Conservation (phyloP, 2,113 vertebrate species). For the Dromiciops gliroides region DNA sequence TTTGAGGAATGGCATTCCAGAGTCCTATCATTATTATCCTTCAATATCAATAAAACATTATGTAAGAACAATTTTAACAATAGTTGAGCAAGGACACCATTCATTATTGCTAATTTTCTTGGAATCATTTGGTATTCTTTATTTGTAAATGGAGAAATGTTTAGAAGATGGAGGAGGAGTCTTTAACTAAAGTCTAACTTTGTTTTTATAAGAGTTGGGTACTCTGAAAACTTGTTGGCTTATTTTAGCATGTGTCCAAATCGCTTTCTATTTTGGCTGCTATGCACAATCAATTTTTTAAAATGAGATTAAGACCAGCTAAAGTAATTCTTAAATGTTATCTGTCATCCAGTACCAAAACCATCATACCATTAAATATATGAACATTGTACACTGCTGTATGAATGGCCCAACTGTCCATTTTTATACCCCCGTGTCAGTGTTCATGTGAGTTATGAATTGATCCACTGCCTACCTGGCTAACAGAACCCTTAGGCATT, state of each 20-base stretch:
- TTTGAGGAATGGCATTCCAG: not conserved
- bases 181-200: not conserved
- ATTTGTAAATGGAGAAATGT: not conserved
- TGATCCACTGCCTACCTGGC: conserved; percentile 54
- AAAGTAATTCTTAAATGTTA: conserved; percentile 35
- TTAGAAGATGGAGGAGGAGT: not conserved
- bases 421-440: conserved; percentile 53
- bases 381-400: conserved; percentile 54
- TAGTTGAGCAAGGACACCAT: not conserved
- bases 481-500: conserved; percentile 57
- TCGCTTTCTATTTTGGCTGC: conserved; percentile 13
- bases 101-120: not conserved
- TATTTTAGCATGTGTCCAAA: conserved; percentile 41
- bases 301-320: conserved; percentile 41
- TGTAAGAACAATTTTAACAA: not conserved
- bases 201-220: not conserved
- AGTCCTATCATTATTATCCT: not conserved
- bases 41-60: not conserved
- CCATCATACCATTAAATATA: conserved; percentile 51
- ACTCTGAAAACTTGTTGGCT: not conserved
- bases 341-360: not conserved
- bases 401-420: conserved; percentile 64
- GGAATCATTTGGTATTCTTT: not conserved
- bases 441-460: conserved; percentile 69
- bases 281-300: conserved; percentile 37